Base-by-base conservation (phyloP, 2,797 vertebrate genomes). In the Microhierax caerulescens region DNA sequence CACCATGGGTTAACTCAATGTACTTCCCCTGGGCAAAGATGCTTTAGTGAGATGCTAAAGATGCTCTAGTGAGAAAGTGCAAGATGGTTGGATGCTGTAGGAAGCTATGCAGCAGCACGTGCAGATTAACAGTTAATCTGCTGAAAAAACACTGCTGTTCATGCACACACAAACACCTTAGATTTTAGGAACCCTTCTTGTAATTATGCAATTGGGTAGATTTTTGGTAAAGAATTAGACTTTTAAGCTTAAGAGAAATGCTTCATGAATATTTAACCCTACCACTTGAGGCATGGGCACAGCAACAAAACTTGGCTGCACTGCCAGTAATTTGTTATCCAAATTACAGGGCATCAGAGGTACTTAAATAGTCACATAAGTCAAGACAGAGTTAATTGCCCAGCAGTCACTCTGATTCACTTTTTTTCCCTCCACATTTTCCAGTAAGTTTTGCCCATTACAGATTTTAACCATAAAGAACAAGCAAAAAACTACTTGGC, bases 131-230 rank as follows among this genome's bases (percentile, higher is more conserved):
- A 85, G 32, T 34, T 21, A 57, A 47, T 41, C 39, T 32, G 13
- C 20, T 64, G n/a, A 74, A 83, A 43, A 89, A 63, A 43, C 0
- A 0, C 9, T 22, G 5, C 10, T 12, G 7, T 14, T 24, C 53
- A 25, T 6, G 12, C 19, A 39, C 0, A 0, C 20, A 23, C 12
- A 90, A 63, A 53, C 14, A 37, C 16, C 32, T 86, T 57, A 24
- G 20, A 65, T 43, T 69, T 78, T 27, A 70, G 39, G 32, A 90
- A 30, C 1, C 6, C 19, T 34, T 74, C 11, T 59, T 36, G 16
- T 32, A 78, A 37, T n/a, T 30, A n/a, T 11, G 15, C 5, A 90
- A 2, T 0, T n/a, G 3, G 19, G 30, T 14, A 11, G 14, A 28
- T 17, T 34, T 87, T 77, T 32, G 7, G n/a, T 64, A 41, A 68